phyloP scores from a whole-genome alignment of 2,113 vertebrate genomes.

The Microtus oregoni region DNA sequence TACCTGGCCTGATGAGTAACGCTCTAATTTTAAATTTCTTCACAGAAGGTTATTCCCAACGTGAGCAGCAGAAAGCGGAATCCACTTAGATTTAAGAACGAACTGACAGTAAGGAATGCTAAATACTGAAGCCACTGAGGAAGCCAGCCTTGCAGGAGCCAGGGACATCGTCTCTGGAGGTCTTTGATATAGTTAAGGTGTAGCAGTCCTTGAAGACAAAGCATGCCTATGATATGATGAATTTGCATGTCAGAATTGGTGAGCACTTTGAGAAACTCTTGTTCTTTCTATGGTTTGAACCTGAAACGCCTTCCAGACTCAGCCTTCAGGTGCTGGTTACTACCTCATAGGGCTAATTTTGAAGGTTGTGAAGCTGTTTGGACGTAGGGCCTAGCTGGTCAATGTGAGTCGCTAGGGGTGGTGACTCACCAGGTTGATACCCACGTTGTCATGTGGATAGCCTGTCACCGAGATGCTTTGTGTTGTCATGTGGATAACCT shows the following conservation, averaged over 20 bases:
- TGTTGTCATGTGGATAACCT: no score
- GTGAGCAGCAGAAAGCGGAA: slow-evolving; percentile 60
- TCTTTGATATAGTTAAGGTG: slow-evolving; percentile 42
- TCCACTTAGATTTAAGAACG: slow-evolving; percentile 67
- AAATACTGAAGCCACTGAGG: slow-evolving; percentile 45
- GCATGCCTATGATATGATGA: slow-evolving; percentile 39
- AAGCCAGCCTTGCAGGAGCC: slow-evolving; percentile 23
- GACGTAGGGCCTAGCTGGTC: not conserved
- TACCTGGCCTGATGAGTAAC: slow-evolving; percentile 47
- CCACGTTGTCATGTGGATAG: no score
- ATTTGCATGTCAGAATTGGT: slow-evolving; percentile 24
- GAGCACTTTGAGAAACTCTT: slow-evolving; percentile 12
- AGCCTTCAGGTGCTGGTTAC: not conserved
- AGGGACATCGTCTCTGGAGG: slow-evolving; percentile 26
- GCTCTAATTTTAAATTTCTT: slow-evolving; percentile 52
- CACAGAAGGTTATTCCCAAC: slow-evolving; percentile 50
- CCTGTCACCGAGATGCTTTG: not conserved
- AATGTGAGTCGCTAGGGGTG: no score
- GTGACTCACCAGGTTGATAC: no score
- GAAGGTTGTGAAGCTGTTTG: not conserved
- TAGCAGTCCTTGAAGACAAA: slow-evolving; percentile 41
- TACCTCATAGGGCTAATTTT: not conserved
- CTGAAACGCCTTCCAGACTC: not conserved
- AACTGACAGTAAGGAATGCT: slow-evolving; percentile 33
- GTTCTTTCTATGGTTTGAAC: not conserved